Conservation (phyloP, 2,797 vertebrate species). For the Fistularia commersonii region DNA sequence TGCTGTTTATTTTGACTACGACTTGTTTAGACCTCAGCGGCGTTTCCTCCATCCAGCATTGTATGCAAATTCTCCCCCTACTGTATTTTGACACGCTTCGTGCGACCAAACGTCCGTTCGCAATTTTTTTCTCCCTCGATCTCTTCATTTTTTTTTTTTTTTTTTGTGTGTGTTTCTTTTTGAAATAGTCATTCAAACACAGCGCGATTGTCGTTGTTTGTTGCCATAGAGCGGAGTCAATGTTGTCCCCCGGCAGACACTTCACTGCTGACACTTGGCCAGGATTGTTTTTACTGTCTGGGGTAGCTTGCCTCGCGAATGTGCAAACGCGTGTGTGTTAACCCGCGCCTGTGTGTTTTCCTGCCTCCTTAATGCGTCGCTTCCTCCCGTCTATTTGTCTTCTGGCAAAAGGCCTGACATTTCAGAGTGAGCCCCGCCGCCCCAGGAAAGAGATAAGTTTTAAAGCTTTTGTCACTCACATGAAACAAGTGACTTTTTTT, state of each 20-base stretch:
- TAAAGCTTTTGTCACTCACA: conserved; percentile 23
- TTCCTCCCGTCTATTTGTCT: conserved; percentile 69
- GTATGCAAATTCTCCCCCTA: conserved; percentile 47
- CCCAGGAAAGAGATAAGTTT: conserved; percentile 26
- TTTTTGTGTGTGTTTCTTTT: conserved; percentile 22
- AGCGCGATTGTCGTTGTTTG: conserved; percentile 58
- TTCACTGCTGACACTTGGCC: conserved; percentile 61
- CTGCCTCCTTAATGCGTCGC: conserved; percentile 58
- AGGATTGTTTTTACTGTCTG: conserved; percentile 38
- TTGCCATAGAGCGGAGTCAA: conserved; percentile 46
- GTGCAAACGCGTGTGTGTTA: conserved; percentile 39
- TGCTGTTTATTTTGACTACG: conserved; percentile 57
- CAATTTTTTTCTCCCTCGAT: conserved; percentile 1
- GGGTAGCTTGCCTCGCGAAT: conserved; percentile 31
- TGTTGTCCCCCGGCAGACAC: conserved; percentile 57
- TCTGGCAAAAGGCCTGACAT: conserved; percentile 51
- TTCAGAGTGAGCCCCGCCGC: conserved; percentile 22
- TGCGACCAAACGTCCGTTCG: too few species aligned
- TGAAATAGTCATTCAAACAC: conserved; percentile 15
- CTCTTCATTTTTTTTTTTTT: conserved; percentile 37
- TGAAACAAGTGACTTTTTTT: conserved; percentile 24
- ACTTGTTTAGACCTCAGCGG: conserved; percentile 55
- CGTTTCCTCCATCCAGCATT: conserved; percentile 40
- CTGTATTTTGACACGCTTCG: conserved; percentile 52
- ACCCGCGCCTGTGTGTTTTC: conserved; percentile 38